Evolutionary conservation across 2,797 vertebrate genomes (phyloP), one percentile per base, ranked within the genome.

Genomic region (Leptatherina wallacei): DNA sequence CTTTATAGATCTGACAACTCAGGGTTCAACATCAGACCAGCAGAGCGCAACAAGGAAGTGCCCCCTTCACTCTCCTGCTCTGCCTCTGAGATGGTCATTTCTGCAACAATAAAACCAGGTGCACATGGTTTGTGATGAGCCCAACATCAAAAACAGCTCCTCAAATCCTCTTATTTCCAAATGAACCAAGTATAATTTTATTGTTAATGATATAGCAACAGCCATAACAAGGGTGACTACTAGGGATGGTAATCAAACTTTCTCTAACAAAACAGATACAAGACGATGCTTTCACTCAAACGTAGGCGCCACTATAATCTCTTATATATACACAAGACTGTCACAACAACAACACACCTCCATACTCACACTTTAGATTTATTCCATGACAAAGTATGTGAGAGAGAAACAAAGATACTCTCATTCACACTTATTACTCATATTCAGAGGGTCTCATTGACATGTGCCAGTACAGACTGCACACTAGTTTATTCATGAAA

Each of bases 1-100:
- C 14, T 73, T 58, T 11, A 27, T 11, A 55, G 14, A 71, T 27
- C 35, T 64, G 74, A 69, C 57, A 11, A 72, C 58, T 81, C 11
- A 75, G 47, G 18, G 58, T 27, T 18, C 6, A 30, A 16, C 27
- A 55, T 16, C 52, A 30, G 52, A 55, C 52, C 27, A 55, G 51
- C 24, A 54, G 27, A 16, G 2, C 7, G 7, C 58, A 60, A 6
- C 18, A 35, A 71, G 33, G 30, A 20, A 44, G 44, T 61, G 52
- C 40, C 2, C 42, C 60, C 68, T 40, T 52, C 24, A 29, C 35
- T 20, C 4, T 33, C 49, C 49, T 24, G 27, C 54, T 18, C 29
- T 3, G 54, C 54, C 12, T 69, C 18, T 49, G n/a, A 44, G n/a
- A 64, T 1, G 0, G 24, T n/a, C 30, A 54, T 51, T 44, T 44